A percentile compares a stretch with the other conserved stretches of the same genome.
Evolutionary conservation across 92 coral and sea anemone genomes (phyloP).

Genomic region (Porites cylindrica): DNA sequence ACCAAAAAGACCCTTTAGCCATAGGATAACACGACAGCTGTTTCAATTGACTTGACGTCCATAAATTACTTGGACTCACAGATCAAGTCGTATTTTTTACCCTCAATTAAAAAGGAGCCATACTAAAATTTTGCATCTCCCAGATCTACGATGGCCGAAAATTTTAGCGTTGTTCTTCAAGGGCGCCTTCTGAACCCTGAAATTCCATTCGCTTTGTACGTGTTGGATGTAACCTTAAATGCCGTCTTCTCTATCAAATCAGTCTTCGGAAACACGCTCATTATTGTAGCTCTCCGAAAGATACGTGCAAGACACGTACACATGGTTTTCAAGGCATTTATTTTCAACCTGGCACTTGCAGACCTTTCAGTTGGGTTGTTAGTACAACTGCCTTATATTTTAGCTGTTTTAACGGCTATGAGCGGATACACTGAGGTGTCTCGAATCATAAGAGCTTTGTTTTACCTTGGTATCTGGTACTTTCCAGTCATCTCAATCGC

Average conservation of each 20-base stretch:
- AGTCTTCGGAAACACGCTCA: conserved; percentile 1
- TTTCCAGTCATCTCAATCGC: conserved; percentile 15
- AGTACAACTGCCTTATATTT: conserved; percentile 23
- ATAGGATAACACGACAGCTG: no score
- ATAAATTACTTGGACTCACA: no score
- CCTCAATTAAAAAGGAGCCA: no score
- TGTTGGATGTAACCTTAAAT: conserved; percentile 12
- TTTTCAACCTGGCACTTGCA: conserved; percentile 6
- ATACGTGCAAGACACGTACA: conserved; percentile 1
- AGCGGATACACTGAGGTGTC: conserved; percentile 2
- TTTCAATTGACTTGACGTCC: no score
- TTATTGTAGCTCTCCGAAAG: conserved; percentile 16
- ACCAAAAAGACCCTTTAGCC: no score
- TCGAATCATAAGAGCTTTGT: background rate
- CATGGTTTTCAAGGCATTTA: conserved; percentile 15
- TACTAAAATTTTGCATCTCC: background rate
- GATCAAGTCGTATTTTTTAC: no score
- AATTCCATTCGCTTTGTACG: conserved; percentile 16
- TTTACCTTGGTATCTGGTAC: conserved; percentile 13
- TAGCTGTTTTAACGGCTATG: conserved; percentile 5
- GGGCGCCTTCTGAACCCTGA: conserved; percentile 10
- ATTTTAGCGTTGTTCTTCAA: background rate
- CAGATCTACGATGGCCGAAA: background rate
- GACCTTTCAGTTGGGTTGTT: conserved; percentile 13
- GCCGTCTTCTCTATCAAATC: conserved; percentile 8